Percentiles rank a stretch among this genome's conserved stretches.
Evolutionary conservation across 2,113 vertebrate genomes (phyloP).

Genomic region (Apteryx owenii): DNA sequence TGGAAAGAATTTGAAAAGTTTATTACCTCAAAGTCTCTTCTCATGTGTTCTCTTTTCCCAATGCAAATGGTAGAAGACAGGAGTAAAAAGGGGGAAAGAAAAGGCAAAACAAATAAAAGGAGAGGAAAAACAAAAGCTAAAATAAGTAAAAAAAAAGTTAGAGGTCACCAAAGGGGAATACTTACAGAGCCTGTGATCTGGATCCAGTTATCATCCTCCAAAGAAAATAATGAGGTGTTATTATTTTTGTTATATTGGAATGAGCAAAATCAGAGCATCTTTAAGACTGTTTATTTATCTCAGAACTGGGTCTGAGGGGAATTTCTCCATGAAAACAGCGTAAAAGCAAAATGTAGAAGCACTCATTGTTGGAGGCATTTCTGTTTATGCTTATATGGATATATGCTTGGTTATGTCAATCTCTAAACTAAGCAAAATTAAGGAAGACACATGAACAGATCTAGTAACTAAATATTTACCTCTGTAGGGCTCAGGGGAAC

Average conservation of each 20-base stretch:
- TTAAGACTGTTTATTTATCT: slow-evolving; percentile 28
- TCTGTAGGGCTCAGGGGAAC: background rate
- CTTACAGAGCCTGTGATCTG: slow-evolving; percentile 22
- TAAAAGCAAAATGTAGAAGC: background rate
- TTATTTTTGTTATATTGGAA: slow-evolving; percentile 51
- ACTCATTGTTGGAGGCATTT: background rate
- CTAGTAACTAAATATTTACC: background rate
- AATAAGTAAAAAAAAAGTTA: background rate
- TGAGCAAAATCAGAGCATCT: slow-evolving; percentile 37
- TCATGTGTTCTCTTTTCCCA: background rate
- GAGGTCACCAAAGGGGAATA: slow-evolving; percentile 13
- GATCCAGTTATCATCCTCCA: slow-evolving; percentile 1
- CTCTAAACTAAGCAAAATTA: slow-evolving; percentile 22
- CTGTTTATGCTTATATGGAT: slow-evolving; percentile 4
- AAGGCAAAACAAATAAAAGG: background rate
- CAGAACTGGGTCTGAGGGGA: background rate
- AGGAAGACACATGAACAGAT: background rate
- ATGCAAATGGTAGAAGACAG: background rate
- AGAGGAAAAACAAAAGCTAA: background rate
- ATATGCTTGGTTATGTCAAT: background rate
- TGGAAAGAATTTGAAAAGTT: background rate
- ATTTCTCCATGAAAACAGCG: slow-evolving; percentile 23
- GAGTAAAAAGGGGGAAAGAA: background rate
- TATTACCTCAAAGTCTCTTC: background rate
- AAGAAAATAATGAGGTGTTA: slow-evolving; percentile 22